Evolutionary conservation across 2,113 vertebrate genomes (phyloP), one percentile per base, ranked within the genome.

Genomic region (Larimichthys crocea): DNA sequence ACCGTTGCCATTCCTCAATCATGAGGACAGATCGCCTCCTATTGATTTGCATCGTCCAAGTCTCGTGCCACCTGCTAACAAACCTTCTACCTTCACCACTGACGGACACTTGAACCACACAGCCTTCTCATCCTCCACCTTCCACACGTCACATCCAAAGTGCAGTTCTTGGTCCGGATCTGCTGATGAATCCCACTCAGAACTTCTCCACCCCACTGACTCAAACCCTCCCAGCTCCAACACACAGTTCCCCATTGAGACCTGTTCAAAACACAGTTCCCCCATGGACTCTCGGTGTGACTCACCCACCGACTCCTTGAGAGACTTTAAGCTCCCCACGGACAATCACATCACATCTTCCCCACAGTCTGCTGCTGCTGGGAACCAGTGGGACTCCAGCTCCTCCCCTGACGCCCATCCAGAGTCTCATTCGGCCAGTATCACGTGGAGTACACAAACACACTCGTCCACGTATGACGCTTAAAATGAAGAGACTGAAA

Each of bases 71-170:
- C 20, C 76, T 1, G 52, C 7, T 31, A 35, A 66, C 17, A 0
- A 26, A 0, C 44, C 17, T 40, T 65, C 76, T 44, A 8, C 6
- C 63, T 53, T 24, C 29, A 3, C 40, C 2, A 16, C 5, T 10
- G 57, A 57, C 3, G 3, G 26, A 52, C 69, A 35, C 55, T 61
- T 62, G 24, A 81, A 83, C 74, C 84, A 77, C 85, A 2, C 65
- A 5, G 75, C 72, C 71, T 82, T 79, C 26, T 5, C 71, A 14
- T 24, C 88, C 17, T n/a, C 60, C 16, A 11, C 46, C 48, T 64
- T 49, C 5, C 55, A 52, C 2, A 24, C 60, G 2, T 14, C 40
- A 6, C 67, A 46, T 0, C 56, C 16, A 7, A 69, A 55, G 20
- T 17, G 35, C 48, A 24, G 10, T 17, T 75, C 60, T 22, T 35